Conservation (phyloP, 2,113 vertebrate species). For the Vicugna pacos region DNA sequence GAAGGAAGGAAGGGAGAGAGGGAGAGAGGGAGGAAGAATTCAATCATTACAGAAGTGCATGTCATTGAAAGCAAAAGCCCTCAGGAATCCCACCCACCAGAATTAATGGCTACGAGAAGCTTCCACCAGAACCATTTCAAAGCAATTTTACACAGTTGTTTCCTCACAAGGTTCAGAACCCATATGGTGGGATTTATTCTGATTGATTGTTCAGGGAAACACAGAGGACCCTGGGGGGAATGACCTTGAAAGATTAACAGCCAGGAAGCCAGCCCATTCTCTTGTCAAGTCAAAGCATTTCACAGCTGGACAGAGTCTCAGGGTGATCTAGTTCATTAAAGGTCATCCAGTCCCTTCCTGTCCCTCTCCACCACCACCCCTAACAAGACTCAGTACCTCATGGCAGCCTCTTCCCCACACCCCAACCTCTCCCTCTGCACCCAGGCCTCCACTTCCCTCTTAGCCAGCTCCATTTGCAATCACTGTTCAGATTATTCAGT, state of each 20-base stretch:
- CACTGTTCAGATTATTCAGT: background rate
- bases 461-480: background rate
- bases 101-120: background rate
- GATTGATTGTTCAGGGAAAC: background rate
- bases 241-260: background rate
- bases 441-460: background rate
- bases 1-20: background rate
- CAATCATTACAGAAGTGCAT: background rate
- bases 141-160: background rate
- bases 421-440: rapidly evolving
- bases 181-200: background rate
- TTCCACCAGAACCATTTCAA: background rate
- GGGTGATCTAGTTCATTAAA: background rate
- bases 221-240: background rate
- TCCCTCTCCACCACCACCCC: background rate
- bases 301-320: background rate
- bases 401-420: background rate
- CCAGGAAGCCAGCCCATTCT: background rate
- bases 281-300: background rate
- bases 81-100: background rate
- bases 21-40: background rate
- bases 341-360: background rate
- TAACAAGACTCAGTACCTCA: background rate
- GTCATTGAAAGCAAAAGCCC: background rate
- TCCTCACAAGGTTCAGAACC: background rate